Conservation (phyloP, 2,888 invertebrate genomes). For the Folsomia manolachei region DNA sequence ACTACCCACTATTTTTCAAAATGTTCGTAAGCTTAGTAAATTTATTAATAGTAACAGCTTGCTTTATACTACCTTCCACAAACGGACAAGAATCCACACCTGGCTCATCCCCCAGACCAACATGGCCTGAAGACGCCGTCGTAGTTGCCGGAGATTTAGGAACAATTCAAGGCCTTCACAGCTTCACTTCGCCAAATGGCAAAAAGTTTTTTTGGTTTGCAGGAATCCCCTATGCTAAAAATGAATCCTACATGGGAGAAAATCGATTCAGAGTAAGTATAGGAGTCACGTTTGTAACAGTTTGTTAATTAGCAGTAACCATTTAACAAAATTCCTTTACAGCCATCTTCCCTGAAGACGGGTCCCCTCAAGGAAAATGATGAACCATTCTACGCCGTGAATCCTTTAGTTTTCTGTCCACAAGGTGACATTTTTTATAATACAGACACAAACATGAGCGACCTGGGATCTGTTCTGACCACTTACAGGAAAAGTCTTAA, state of each 20-base stretch:
- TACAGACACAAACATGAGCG: neutral
- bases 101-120: neutral
- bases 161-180: slow-evolving; percentile 21
- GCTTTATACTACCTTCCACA: neutral
- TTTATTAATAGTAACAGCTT: neutral
- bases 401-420: neutral
- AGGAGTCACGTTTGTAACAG: too few species aligned
- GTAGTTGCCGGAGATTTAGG: slow-evolving; percentile 26
- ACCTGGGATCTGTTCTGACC: neutral
- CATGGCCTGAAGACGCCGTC: neutral
- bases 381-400: neutral
- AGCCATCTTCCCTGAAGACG: neutral
- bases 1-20: slow-evolving; percentile 14
- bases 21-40: neutral
- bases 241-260: slow-evolving; percentile 18
- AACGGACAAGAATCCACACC: neutral
- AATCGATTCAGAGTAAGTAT: neutral
- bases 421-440: neutral
- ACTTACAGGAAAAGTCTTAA: neutral
- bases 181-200: slow-evolving; percentile 15
- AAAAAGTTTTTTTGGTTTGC: slow-evolving; percentile 13
- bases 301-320: too few species aligned
- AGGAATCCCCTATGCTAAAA: slow-evolving; percentile 21
- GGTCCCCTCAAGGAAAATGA: neutral
- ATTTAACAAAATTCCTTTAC: too few species aligned